Percentiles rank a stretch among this genome's conserved stretches.
These are phyloP conservation scores for Atethmia centrago DNA, from an alignment of 2,888 invertebrate species.

Conservation along the genomic window DNA sequence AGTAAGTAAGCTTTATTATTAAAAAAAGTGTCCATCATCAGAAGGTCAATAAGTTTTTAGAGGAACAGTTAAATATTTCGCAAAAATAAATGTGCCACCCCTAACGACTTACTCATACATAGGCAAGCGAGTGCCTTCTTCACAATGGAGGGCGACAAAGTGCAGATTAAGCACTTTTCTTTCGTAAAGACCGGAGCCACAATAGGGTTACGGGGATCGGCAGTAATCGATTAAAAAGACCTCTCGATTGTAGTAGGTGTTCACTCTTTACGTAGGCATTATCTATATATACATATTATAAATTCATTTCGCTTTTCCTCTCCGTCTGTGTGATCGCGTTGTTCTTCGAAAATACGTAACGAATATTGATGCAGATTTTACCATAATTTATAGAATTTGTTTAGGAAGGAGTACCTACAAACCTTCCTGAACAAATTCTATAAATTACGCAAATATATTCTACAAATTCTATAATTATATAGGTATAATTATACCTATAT, in stretches of 20 bases:
- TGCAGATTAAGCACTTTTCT: constrained; percentile 85
- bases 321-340: not conserved
- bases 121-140: constrained; percentile 62
- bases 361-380: not conserved
- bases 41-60: no score
- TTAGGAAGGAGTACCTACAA: not conserved
- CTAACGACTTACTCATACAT: constrained; percentile 61
- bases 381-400: not conserved
- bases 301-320: not conserved
- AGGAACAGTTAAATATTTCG: no score
- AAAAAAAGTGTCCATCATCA: no score
- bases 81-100: not conserved
- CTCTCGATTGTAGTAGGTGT: constrained; percentile 23
- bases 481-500: no score
- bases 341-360: not conserved
- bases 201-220: constrained; percentile 58
- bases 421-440: no score
- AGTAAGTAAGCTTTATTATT: no score
- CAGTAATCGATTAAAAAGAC: constrained; percentile 56
- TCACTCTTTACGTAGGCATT: constrained; percentile 14
- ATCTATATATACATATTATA: not conserved
- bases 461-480: no score
- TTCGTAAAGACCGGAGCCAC: constrained; percentile 58
- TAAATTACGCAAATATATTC: no score
- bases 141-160: constrained; percentile 74